Conservation (phyloP, 2,797 vertebrate species). For the Alectoris magna region DNA sequence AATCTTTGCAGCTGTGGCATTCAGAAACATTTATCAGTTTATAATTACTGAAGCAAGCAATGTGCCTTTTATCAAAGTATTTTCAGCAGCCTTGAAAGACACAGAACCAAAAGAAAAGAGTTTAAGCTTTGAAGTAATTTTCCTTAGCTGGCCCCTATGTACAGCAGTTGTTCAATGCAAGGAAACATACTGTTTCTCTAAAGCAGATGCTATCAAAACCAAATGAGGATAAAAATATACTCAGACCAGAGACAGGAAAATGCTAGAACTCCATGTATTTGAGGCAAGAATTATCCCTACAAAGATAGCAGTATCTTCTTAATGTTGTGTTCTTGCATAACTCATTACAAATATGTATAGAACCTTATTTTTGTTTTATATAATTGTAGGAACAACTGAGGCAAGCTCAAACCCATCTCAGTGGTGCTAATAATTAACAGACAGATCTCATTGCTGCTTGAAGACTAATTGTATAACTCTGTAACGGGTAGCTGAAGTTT, state of each 20-base stretch:
- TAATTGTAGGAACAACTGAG: background rate
- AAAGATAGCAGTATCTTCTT: background rate
- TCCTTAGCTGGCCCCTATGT: background rate
- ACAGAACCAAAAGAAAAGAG: background rate
- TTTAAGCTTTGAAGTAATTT: constrained; percentile 2
- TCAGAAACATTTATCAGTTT: constrained; percentile 12
- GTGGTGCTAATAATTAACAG: background rate
- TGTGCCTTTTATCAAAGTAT: constrained; percentile 38
- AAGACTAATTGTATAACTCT: background rate
- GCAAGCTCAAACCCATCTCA: background rate
- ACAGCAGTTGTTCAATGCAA: constrained; percentile 19
- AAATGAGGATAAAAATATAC: background rate
- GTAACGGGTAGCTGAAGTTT: background rate
- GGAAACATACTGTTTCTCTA: constrained; percentile 29
- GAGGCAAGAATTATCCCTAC: background rate
- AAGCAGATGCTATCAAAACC: constrained; percentile 25
- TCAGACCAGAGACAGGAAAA: background rate
- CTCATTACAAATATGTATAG: background rate
- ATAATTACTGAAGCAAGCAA: constrained; percentile 22
- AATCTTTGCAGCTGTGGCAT: background rate
- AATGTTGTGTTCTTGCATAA: background rate
- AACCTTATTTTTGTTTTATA: background rate
- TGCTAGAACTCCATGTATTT: background rate
- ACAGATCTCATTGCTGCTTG: background rate
- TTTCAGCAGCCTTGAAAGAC: constrained; percentile 7